A percentile compares a stretch with the other conserved stretches of the same genome.
Evolutionary conservation across 2,113 vertebrate species (phyloP).

Genomic region (Manacus vitellinus): DNA sequence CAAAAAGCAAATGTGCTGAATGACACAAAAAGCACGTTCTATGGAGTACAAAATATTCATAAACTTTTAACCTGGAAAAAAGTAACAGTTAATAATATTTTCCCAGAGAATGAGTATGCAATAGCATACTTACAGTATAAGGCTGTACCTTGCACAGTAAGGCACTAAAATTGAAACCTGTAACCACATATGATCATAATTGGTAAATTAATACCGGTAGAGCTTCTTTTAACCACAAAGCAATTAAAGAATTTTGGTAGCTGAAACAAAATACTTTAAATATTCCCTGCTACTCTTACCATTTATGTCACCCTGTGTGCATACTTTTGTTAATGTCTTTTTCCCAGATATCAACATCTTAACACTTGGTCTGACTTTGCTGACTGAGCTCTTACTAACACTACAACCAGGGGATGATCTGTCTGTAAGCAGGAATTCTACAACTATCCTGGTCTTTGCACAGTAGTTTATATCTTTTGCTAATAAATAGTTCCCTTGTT

Average conservation of each 20-base stretch:
- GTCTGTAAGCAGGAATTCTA: fast-evolving
- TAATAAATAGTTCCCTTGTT: background rate
- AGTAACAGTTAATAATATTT: background rate
- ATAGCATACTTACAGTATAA: background rate
- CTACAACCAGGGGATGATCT: background rate
- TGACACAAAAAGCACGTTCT: background rate
- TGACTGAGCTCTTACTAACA: background rate
- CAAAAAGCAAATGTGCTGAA: background rate
- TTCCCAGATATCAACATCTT: background rate
- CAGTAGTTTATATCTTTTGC: fast-evolving
- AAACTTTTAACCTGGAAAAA: background rate
- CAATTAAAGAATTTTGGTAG: fast-evolving
- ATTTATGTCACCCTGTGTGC: fast-evolving
- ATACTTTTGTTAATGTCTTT: background rate
- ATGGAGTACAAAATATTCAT: background rate
- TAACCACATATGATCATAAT: background rate
- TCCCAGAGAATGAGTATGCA: background rate
- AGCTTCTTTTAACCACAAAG: background rate
- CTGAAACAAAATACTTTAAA: background rate
- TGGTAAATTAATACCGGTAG: background rate
- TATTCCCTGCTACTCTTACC: background rate
- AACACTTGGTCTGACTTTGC: background rate
- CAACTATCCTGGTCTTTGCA: background rate
- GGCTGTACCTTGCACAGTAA: background rate
- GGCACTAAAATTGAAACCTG: background rate